These are phyloP conservation scores for Euclidia mi DNA, from an alignment of 2,888 invertebrate genomes.

Conservation along the genomic window DNA sequence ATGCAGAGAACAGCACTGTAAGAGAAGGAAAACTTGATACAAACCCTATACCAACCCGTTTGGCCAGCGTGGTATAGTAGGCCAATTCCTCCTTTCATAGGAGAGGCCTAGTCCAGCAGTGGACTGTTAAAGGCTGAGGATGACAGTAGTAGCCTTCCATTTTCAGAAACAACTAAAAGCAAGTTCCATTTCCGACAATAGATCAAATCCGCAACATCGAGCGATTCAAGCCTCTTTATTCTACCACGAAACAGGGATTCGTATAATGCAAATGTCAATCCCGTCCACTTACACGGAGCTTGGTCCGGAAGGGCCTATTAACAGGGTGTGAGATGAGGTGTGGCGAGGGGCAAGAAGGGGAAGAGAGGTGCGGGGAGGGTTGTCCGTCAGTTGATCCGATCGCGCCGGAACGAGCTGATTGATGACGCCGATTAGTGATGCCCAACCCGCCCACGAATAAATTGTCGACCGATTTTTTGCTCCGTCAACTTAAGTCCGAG, in stretches of 20 bases:
- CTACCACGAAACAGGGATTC: slow-evolving; percentile 11
- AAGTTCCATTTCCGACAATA: background rate
- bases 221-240: too few relatives aligned
- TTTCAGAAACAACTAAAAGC: background rate
- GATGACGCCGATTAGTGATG: slow-evolving; percentile 90
- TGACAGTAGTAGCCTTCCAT: too few relatives aligned
- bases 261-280: slow-evolving; percentile 31
- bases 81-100: too few relatives aligned
- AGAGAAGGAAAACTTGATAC: too few relatives aligned
- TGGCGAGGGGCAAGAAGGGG: slow-evolving; percentile 54
- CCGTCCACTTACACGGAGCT: slow-evolving; percentile 33
- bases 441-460: slow-evolving; percentile 86
- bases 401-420: slow-evolving; percentile 83
- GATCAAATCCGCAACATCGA: slow-evolving; percentile 7
- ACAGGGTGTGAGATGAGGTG: slow-evolving; percentile 57
- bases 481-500: slow-evolving; percentile 73
- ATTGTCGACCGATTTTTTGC: slow-evolving; percentile 87
- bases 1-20: too few relatives aligned
- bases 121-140: too few relatives aligned
- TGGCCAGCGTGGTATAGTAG: too few relatives aligned
- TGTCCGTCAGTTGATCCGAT: slow-evolving; percentile 87
- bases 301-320: slow-evolving; percentile 43
- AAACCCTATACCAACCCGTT: too few relatives aligned
- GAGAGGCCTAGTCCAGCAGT: too few relatives aligned
- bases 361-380: slow-evolving; percentile 50